These are phyloP conservation scores for Gobius niger DNA, from an alignment of 2,113 vertebrate genomes.

Conservation along the genomic window DNA sequence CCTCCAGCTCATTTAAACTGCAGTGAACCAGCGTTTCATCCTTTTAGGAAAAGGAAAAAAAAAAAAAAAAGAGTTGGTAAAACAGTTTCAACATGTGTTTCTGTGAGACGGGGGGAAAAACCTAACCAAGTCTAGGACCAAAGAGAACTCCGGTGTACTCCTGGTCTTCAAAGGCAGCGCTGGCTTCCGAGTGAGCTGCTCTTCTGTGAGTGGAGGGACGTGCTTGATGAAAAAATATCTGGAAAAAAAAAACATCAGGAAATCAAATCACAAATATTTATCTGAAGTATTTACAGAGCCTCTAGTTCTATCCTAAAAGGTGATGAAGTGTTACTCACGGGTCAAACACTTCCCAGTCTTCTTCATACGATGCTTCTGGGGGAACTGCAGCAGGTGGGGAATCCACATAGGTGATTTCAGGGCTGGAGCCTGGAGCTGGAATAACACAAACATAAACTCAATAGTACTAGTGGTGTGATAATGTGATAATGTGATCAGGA, in stretches of 20 bases:
- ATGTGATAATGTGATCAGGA: not conserved
- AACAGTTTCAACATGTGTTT: not conserved
- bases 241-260: not conserved
- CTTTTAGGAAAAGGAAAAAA: conserved; percentile 62
- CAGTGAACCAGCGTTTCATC: conserved; percentile 99
- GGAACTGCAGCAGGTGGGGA: conserved; percentile 79
- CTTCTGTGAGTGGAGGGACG: conserved; percentile 95
- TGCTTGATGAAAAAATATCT: conserved; percentile 99
- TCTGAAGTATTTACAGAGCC: not conserved
- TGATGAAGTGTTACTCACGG: conserved; percentile 82
- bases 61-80: conserved; percentile 5
- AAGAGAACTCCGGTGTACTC: conserved; percentile 97
- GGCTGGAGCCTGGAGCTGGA: conserved; percentile 86
- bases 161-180: conserved; percentile 96
- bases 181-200: conserved; percentile 96
- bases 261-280: not conserved
- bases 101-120: not conserved
- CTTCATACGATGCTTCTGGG: conserved; percentile 92
- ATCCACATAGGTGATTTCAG: conserved; percentile 87
- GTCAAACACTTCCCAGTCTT: conserved; percentile 99
- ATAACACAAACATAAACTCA: conserved; percentile 9
- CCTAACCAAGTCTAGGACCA: conserved; percentile 95
- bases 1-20: conserved; percentile 97
- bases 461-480: too few species aligned
- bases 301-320: not conserved